Evolutionary conservation across 2,113 vertebrate species (phyloP).

Genomic region (Ammospiza nelsoni): DNA sequence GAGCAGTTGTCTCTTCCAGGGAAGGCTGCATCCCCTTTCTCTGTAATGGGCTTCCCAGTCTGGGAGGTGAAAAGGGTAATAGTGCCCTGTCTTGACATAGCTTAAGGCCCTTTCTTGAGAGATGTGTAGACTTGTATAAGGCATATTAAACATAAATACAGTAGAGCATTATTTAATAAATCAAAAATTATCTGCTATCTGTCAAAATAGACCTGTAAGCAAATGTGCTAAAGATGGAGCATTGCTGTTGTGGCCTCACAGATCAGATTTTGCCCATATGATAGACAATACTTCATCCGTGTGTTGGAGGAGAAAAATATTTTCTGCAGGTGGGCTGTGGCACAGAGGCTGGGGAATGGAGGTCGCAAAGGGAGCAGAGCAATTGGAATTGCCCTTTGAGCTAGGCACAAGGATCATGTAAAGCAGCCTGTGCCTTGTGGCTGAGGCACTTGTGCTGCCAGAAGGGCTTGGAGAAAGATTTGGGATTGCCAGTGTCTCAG

Average conservation of each 20-base stretch:
- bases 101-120: neutral
- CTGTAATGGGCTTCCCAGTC: neutral
- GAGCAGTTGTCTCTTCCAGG: neutral
- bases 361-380: neutral
- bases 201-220: neutral
- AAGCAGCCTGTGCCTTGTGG: neutral
- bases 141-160: neutral
- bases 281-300: neutral
- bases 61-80: neutral
- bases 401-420: neutral
- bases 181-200: neutral
- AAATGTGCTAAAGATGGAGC: neutral
- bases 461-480: neutral
- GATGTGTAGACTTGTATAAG: neutral
- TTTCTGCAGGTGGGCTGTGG: neutral
- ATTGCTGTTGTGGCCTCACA: neutral
- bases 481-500: neutral
- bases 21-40: neutral
- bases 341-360: neutral
- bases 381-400: neutral
- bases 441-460: neutral
- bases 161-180: neutral
- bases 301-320: neutral
- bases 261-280: neutral
- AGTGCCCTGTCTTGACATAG: neutral